Evolutionary conservation across 2,797 vertebrate species (phyloP), one percentile per base, ranked within the genome.

Genomic region (Antrozous pallidus): DNA sequence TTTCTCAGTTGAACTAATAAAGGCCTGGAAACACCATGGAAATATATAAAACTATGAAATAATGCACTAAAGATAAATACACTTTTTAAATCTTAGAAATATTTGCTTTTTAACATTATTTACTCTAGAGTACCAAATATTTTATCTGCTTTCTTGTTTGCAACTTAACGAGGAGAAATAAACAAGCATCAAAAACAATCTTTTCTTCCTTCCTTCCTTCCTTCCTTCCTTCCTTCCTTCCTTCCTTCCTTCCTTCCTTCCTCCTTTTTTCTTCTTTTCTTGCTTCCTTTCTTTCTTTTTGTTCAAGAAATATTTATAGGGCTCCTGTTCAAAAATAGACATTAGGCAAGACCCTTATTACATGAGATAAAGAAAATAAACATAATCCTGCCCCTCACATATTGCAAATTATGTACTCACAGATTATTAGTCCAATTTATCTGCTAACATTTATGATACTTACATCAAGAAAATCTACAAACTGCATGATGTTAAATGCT

Each of bases 101-200:
- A 12, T 9, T 71, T 78, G 7, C 8, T 84, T 78, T 78, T 69
- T 54, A 71, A 18, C 42, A 40, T 87, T 77, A 24, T 74, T 88
- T 85, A 6, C 0, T 86, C 10, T 31, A 47, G 40, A 47, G 5
- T 10, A 18, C n/a, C 69, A 58, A 82, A 79, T 75, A 89, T 75
- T 94, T 95, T 90, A 33, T 22, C 9, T 83, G n/a, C 33, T 83
- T 84, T 84, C 28, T 83, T 73, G 12, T 88, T 71, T 93, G 6
- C 11, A 83, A 65, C 22, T 74, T 51, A 75, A 28, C 63, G 51
- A 88, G 8, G 11, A 82, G 17, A 93, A 14, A 63, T 12, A 87
- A 84, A 74, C 56, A 9, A 82, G 13, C 47, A 88, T 18, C 16
- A 28, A 70, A 93, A 78, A 47, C 5, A 28, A 77, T 10, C 1